A percentile compares a stretch with the other conserved stretches of the same genome.
These are phyloP conservation scores for Ceratothoa steindachneri DNA, from an alignment of 2,888 invertebrate genomes.

Conservation along the genomic window DNA sequence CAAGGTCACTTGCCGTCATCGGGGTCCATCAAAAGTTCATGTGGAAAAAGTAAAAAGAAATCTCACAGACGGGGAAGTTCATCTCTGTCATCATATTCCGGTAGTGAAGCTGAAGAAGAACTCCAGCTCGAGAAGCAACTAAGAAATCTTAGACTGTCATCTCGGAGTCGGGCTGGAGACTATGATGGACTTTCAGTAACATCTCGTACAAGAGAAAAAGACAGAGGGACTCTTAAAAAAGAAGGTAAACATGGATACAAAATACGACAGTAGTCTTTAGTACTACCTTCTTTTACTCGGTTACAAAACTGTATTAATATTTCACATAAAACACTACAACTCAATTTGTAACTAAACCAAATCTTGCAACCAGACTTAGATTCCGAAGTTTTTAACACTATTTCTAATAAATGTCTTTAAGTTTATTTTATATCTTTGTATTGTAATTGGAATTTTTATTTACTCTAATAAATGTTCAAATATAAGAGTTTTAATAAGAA, in stretches of 20 bases:
- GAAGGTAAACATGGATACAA: constrained; percentile 47
- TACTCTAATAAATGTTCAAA: not conserved
- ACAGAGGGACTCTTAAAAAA: constrained; percentile 38
- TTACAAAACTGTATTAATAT: not conserved
- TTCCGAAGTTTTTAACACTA: not conserved
- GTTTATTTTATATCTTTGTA: constrained; percentile 21
- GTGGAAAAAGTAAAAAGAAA: constrained; percentile 36
- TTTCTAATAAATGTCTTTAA: not conserved
- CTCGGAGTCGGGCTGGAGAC: constrained; percentile 34
- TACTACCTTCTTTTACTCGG: not conserved
- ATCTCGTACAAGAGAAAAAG: constrained; percentile 24
- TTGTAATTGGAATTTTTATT: constrained; percentile 1
- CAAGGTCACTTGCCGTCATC: constrained; percentile 31
- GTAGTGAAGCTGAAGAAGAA: constrained; percentile 37
- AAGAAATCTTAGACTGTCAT: constrained; percentile 32
- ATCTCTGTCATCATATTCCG: constrained; percentile 22
- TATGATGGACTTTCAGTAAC: constrained; percentile 32
- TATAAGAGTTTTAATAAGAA: constrained; percentile 1
- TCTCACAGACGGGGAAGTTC: constrained; percentile 31
- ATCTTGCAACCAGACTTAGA: not conserved
- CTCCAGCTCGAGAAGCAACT: constrained; percentile 36
- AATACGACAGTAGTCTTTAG: constrained; percentile 7
- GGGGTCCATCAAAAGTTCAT: constrained; percentile 27
- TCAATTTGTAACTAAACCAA: not conserved
- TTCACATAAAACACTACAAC: not conserved